Base-by-base conservation (phyloP, 2,797 vertebrate species). In the Adelosebastes latens region DNA sequence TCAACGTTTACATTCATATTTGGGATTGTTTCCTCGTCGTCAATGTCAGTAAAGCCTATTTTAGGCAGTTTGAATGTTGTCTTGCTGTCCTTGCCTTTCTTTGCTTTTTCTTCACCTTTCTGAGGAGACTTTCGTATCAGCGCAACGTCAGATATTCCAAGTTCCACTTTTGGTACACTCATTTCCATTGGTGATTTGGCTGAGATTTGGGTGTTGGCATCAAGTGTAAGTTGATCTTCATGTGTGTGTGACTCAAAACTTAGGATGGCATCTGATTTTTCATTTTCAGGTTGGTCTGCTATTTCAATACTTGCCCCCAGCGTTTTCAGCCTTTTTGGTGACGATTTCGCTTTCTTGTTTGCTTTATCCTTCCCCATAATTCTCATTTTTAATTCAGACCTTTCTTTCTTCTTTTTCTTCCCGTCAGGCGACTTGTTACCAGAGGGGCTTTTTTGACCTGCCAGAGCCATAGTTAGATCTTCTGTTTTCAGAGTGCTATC, bases 401-500 rank as follows among this genome's bases (percentile, higher is more conserved):
- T 90, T 66, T 95, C 93, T 85, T 88, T 94, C 76, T 92, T 96
- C 79, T 93, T 94, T 60, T 92, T 95, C 82, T 93, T 94, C 8
- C 85, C 91, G 22, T 88, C 93, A 8, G 89, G 89, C 18, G 91
- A 93, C 66, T 81, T 93, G 24, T 81, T 53, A 46, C 53, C 73
- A 55, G 87, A 73, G 6, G 68, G 72, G 55, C 39, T 88, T 64
- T 71, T 78, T 77, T 88, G 84, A 39, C 92, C 92, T 34, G 75
- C 78, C 80, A 94, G 64, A 82, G 85, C 84, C 75, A 83, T 75
- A 29, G 90, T 92, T 65, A 94, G 82, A 87, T 95, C 94, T 63
- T 87, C 74, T 75, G 95, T 95, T 91, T 96, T 96, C 81, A 96
- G 79, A 79, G 93, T 93, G 79, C 76, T 94, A 4, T 95, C 91